Conservation (phyloP, 2,888 invertebrate genomes). For the Dolichopus griseipennis region DNA sequence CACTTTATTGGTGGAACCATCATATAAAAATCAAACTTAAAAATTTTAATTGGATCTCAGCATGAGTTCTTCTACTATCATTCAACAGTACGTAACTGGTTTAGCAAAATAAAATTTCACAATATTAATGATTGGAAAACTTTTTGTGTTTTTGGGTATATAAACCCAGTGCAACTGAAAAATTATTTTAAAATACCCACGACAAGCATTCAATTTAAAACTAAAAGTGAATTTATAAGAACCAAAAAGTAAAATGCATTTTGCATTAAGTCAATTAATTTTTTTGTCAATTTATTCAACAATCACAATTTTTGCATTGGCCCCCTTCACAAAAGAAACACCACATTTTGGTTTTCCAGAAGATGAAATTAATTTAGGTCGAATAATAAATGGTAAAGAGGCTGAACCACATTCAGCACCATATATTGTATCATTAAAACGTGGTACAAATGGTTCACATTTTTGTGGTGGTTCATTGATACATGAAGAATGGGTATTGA, state of each 20-base stretch:
- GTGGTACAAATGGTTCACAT: conserved; percentile 30
- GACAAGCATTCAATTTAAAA: not conserved
- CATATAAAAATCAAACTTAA: too few relatives aligned
- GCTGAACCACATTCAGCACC: conserved; percentile 42
- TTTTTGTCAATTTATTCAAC: not conserved
- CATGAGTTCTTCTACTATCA: too few relatives aligned
- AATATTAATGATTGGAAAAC: too few relatives aligned
- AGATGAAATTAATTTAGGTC: conserved; percentile 5
- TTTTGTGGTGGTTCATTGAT: conserved; percentile 45
- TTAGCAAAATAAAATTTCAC: too few relatives aligned
- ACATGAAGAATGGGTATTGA: conserved; percentile 38
- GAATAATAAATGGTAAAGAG: conserved; percentile 36
- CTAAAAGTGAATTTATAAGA: not conserved
- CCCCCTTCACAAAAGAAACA: not conserved
- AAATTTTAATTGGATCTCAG: too few relatives aligned
- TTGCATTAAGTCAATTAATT: not conserved
- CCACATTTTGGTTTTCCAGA: conserved; percentile 2
- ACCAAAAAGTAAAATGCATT: not conserved
- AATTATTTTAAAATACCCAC: not conserved
- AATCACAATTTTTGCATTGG: not conserved
- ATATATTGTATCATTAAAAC: conserved; percentile 42
- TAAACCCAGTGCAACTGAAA: not conserved
- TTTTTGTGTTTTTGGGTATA: too few relatives aligned
- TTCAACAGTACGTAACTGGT: too few relatives aligned
- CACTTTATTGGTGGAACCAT: too few relatives aligned